Evolutionary conservation across 2,797 vertebrate genomes (phyloP), one percentile per base, ranked within the genome.

Genomic region (Cryptoblepharus egeriae): DNA sequence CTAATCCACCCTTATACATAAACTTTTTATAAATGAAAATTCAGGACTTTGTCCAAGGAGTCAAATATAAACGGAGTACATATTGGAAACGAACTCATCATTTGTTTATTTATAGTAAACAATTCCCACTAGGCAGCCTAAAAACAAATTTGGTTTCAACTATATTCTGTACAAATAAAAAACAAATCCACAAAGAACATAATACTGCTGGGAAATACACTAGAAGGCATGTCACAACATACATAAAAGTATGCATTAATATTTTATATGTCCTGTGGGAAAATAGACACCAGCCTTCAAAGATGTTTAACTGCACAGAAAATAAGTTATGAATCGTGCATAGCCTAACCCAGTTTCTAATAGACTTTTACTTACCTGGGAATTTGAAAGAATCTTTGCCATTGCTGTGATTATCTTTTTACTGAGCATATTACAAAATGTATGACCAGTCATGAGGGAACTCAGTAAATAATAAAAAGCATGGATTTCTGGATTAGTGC

Each of bases 191-290:
- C 69, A 87, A 76, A 73, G 72, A 65, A 61, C 60, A 83, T 49
- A 86, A 35, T 84, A 65, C 30, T 82, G 84, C 83, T 37, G 67
- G 72, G 80, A 90, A 71, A 90, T 75, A 81, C 74, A 84, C 18
- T 39, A 79, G 76, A 71, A 90, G 87, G 82, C 67, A 74, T 85
- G 74, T 87, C 82, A 88, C 26, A 73, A 88, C 64, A 89, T 81
- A 88, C 45, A 79, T 77, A 75, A 92, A 91, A 89, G 26, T 63
- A 77, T 2, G 1, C 11, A 81, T 86, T 88, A 67, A 22, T 85
- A 84, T 69, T 93, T 91, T 42, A 75, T 85, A 78, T 57, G 88
- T 88, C 32, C 79, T 58, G 63, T 83, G 32, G 58, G 83, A 88
- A 86, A 88, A n/a, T 8, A 88, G 77, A 84, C 84, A 72, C 22